A percentile compares a stretch with the other conserved stretches of the same genome.
These are phyloP conservation scores for Luffia ferchaultella DNA, from an alignment of 2,888 invertebrate species.

Conservation along the genomic window DNA sequence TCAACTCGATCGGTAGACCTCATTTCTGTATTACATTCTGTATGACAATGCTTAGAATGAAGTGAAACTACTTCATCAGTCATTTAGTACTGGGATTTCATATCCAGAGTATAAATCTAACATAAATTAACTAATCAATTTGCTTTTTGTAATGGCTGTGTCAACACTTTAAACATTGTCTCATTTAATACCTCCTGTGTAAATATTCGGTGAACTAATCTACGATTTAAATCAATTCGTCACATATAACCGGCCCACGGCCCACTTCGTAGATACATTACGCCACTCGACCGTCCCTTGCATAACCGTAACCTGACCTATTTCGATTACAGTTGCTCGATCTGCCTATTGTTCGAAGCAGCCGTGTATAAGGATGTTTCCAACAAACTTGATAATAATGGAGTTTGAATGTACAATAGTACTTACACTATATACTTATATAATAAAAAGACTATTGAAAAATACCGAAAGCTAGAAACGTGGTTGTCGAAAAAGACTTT, in stretches of 20 bases:
- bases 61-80: too few species aligned
- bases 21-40: too few species aligned
- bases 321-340: constrained; percentile 44
- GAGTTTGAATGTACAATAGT: too few species aligned
- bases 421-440: too few species aligned
- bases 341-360: constrained; percentile 24
- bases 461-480: too few species aligned
- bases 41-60: too few species aligned
- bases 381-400: too few species aligned
- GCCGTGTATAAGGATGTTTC: not conserved
- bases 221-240: constrained; percentile 21
- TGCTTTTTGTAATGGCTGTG: not conserved
- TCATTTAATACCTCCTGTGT: not conserved
- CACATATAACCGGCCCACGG: constrained; percentile 29
- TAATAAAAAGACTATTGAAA: too few species aligned
- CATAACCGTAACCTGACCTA: constrained; percentile 44
- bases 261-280: constrained; percentile 45
- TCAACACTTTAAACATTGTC: not conserved
- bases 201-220: not conserved
- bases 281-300: constrained; percentile 39
- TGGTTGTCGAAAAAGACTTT: too few species aligned
- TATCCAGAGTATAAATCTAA: not conserved
- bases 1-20: too few species aligned
- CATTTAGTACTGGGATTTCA: too few species aligned
- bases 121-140: not conserved